phyloP scores from a whole-genome alignment of 2,888 invertebrate genomes.

The Brenthis ino region DNA sequence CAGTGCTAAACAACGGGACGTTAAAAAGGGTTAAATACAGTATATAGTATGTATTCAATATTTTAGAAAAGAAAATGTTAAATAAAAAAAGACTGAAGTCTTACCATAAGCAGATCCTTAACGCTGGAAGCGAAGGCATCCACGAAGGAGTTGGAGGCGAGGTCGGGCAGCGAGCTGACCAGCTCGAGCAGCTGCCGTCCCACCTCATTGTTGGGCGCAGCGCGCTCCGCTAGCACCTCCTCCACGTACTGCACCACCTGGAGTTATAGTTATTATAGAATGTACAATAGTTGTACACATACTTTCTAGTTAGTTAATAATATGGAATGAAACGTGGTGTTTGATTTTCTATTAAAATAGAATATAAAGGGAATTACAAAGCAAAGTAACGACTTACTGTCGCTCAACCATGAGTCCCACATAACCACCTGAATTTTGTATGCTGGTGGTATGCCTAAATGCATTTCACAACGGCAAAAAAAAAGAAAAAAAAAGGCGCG shows the following conservation, averaged over 20 bases:
- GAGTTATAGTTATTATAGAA: not conserved
- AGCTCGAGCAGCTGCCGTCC: slow-evolving; percentile 95
- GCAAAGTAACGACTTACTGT: too few species aligned
- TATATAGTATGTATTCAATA: too few species aligned
- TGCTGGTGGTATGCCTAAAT: too few species aligned
- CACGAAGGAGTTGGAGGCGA: slow-evolving; percentile 93
- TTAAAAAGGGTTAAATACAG: too few species aligned
- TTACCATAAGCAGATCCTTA: slow-evolving; percentile 97
- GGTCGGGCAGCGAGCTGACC: slow-evolving; percentile 95
- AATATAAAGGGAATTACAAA: too few species aligned
- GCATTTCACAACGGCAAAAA: too few species aligned
- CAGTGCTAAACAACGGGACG: too few species aligned
- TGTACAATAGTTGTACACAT: too few species aligned
- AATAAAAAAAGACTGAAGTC: not conserved
- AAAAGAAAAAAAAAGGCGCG: too few species aligned
- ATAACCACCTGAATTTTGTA: too few species aligned
- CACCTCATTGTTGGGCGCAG: slow-evolving; percentile 91
- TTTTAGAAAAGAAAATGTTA: not conserved
- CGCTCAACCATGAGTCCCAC: too few species aligned
- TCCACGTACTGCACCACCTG: slow-evolving; percentile 92
- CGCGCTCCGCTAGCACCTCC: slow-evolving; percentile 92
- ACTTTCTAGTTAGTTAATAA: not conserved
- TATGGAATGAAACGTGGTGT: not conserved
- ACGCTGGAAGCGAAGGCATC: slow-evolving; percentile 97
- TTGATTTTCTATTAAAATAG: too few species aligned